Base-by-base conservation (phyloP, 2,113 vertebrate species). In the Meriones unguiculatus region DNA sequence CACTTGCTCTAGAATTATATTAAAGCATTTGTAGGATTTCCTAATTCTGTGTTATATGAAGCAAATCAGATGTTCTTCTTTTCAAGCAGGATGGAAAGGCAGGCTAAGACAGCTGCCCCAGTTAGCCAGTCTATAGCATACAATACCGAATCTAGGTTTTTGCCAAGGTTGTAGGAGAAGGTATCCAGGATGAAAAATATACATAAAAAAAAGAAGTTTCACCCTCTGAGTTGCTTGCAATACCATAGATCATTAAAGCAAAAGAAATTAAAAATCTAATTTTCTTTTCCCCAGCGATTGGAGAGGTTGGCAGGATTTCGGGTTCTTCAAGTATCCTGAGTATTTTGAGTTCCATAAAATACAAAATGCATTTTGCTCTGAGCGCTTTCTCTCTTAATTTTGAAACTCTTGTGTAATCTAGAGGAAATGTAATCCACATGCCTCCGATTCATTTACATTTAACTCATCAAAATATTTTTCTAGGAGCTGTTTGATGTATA, bases 401-500 rank as follows among this genome's bases (percentile, higher is more conserved):
- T 92, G 96, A 97, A 96, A 96, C 96, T 97, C 97, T 87, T 94
- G 96, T 97, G 97, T 96, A 97, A 97, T 98, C 95, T 95, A 94
- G 93, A 97, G 96, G 97, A 98, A 98, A 98, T 97, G 86, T 90
- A 97, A 97, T 97, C 96, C 96, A 95, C 96, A 95, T 98, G 93
- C 92, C 97, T 96, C 97, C 96, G 90, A 94, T 97, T 97, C 96
- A 98, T 97, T 98, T 97, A 97, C 96, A 97, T 97, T 98, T 98
- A 98, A 98, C 98, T 97, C 97, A 97, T 97, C 96, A 98, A 98
- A 97, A 97, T 98, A 97, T 98, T 98, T 98, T 98, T 97, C 94
- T 97, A 98, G 95, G 97, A 98, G 95, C 94, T 85, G 97, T 97
- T 98, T 97, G 96, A 97, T 97, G 89, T 97, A 94, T 73, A 97